A percentile compares a stretch with the other conserved stretches of the same genome.
phyloP scores from a whole-genome alignment of 2,113 vertebrate genomes.

The Elaphurus davidianus region DNA sequence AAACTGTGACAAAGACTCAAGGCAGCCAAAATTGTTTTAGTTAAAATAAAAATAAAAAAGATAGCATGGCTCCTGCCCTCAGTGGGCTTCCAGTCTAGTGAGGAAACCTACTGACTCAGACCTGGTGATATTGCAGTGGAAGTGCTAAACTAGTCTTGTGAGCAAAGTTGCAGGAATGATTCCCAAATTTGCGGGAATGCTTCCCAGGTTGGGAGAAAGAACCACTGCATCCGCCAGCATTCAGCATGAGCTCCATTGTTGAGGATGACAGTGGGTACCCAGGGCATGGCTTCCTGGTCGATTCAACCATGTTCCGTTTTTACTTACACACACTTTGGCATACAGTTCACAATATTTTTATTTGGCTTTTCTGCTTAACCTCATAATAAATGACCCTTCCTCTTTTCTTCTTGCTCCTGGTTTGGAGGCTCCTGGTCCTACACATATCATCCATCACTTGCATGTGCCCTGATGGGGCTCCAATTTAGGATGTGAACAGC shows the following conservation, averaged over 20 bases:
- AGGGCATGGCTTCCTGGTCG: neutral
- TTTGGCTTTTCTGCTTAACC: neutral
- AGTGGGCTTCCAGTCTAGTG: neutral
- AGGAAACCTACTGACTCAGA: neutral
- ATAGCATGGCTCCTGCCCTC: neutral
- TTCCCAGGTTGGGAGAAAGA: neutral
- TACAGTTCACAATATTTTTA: neutral
- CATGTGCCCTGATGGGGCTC: neutral
- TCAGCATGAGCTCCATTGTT: neutral
- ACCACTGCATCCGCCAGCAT: neutral
- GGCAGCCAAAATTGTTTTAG: neutral
- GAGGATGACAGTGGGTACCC: accelerated
- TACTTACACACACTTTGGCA: neutral
- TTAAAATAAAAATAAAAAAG: neutral
- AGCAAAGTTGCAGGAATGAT: neutral
- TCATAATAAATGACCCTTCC: neutral
- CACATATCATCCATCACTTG: neutral
- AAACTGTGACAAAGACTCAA: neutral
- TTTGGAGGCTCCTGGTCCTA: neutral
- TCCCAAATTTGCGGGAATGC: no score
- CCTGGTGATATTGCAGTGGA: neutral
- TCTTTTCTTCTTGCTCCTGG: neutral
- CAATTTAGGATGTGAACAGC: neutral
- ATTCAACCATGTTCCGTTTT: neutral
- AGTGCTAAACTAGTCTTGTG: neutral